phyloP scores from a whole-genome alignment of 2,888 invertebrate genomes.

The Timema cristinae region DNA sequence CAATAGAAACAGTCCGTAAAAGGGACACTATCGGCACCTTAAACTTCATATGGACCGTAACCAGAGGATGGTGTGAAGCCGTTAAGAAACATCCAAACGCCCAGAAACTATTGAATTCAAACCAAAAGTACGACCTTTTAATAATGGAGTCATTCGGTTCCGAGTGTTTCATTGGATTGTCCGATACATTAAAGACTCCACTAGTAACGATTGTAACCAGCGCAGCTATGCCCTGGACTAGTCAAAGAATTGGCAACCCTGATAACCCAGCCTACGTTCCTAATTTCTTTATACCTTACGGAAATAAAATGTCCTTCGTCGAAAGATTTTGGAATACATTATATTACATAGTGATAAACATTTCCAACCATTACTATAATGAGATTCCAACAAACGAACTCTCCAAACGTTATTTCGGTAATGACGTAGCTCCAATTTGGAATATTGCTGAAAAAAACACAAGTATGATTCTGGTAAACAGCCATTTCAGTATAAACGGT shows the following conservation, averaged over 20 bases:
- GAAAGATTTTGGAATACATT: slow-evolving; percentile 23
- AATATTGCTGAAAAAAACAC: slow-evolving; percentile 45
- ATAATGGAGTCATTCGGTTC: slow-evolving; percentile 35
- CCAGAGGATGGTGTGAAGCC: slow-evolving; percentile 14
- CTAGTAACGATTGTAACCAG: slow-evolving; percentile 32
- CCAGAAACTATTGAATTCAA: slow-evolving; percentile 20
- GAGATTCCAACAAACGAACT: slow-evolving; percentile 31
- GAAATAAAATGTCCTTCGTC: slow-evolving; percentile 27
- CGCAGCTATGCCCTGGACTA: slow-evolving; percentile 33
- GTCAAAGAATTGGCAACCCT: slow-evolving; percentile 32
- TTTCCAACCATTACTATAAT: slow-evolving; percentile 3
- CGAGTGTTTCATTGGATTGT: slow-evolving; percentile 33
- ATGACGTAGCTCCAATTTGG: slow-evolving; percentile 38
- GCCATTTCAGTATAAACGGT: slow-evolving; percentile 47
- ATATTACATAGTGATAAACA: not conserved
- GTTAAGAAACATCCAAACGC: slow-evolving; percentile 18
- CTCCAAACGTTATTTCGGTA: slow-evolving; percentile 38
- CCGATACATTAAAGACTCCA: slow-evolving; percentile 32
- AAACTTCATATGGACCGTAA: slow-evolving; percentile 20
- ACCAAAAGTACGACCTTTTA: slow-evolving; percentile 32
- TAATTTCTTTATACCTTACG: slow-evolving; percentile 29
- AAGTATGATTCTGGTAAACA: slow-evolving; percentile 49
- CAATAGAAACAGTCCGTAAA: slow-evolving; percentile 5
- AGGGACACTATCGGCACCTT: not conserved
- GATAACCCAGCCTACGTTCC: slow-evolving; percentile 34